Percentiles rank a stretch among this genome's conserved stretches.
phyloP scores from a whole-genome alignment of 2,888 invertebrate species.

The Andricus quercusramuli region DNA sequence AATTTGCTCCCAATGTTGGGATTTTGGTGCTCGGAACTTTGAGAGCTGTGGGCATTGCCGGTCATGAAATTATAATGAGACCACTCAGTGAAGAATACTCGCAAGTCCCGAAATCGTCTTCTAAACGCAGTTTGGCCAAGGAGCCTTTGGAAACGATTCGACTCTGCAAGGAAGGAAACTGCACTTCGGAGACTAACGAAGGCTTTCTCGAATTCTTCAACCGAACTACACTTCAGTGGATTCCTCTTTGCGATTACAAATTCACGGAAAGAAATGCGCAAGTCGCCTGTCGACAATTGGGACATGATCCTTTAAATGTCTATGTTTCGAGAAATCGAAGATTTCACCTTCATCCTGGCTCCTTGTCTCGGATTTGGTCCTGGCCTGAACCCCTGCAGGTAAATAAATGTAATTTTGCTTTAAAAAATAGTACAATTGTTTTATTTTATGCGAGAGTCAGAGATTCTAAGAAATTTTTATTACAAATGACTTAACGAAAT shows the following conservation, averaged over 20 bases:
- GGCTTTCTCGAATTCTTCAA: slow-evolving; percentile 97
- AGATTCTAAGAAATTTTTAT: background rate
- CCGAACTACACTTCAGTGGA: slow-evolving; percentile 96
- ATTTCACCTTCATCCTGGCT: slow-evolving; percentile 93
- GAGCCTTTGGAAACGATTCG: slow-evolving; percentile 83
- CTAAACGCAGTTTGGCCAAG: slow-evolving; percentile 49
- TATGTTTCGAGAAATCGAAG: slow-evolving; percentile 92
- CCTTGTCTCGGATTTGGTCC: slow-evolving; percentile 92
- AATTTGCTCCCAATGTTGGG: slow-evolving; percentile 97
- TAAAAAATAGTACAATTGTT: background rate
- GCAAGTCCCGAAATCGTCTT: slow-evolving; percentile 61
- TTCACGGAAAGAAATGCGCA: slow-evolving; percentile 98
- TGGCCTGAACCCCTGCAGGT: slow-evolving; percentile 95
- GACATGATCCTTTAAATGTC: slow-evolving; percentile 92
- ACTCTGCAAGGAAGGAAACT: slow-evolving; percentile 88
- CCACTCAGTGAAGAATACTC: slow-evolving; percentile 78
- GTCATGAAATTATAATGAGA: slow-evolving; percentile 89
- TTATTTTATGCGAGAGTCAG: background rate
- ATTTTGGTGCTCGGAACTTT: slow-evolving; percentile 95
- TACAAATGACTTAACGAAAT: background rate
- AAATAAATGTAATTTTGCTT: slow-evolving; percentile 16
- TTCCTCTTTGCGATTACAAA: slow-evolving; percentile 96
- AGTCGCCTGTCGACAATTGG: slow-evolving; percentile 96
- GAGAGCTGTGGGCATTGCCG: slow-evolving; percentile 88
- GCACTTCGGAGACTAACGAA: slow-evolving; percentile 81